These are phyloP conservation scores for Burhinus bistriatus DNA, from an alignment of 2,113 vertebrate species.

Conservation along the genomic window DNA sequence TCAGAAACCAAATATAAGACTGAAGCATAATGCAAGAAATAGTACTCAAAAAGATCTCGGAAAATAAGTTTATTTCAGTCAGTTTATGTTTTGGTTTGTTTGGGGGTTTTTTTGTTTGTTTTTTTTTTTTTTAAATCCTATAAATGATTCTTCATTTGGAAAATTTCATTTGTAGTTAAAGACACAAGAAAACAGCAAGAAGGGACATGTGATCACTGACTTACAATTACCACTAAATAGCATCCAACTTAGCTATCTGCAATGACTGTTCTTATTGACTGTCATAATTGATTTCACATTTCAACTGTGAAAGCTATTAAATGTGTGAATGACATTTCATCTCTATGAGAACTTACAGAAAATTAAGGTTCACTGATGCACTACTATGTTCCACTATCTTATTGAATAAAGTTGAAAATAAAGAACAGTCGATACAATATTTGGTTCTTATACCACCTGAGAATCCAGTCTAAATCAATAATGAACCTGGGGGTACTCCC, in stretches of 20 bases:
- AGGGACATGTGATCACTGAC: neutral
- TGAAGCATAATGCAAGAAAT: neutral
- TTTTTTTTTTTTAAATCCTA: neutral
- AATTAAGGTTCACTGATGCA: neutral
- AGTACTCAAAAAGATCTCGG: neutral
- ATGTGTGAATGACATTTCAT: neutral
- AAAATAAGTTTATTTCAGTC: neutral
- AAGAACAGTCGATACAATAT: neutral
- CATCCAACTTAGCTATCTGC: neutral
- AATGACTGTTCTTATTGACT: neutral
- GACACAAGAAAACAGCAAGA: neutral
- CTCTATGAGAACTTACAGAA: neutral
- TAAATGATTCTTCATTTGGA: neutral
- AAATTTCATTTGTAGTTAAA: neutral
- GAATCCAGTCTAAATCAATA: neutral
- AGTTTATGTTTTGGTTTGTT: too few species aligned
- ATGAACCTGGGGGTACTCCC: neutral
- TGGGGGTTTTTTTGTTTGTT: too few species aligned
- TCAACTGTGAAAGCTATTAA: neutral
- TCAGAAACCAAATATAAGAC: neutral
- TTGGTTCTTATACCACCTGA: neutral
- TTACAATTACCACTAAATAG: neutral
- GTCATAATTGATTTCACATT: neutral
- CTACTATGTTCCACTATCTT: neutral
- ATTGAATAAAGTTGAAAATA: neutral